These are phyloP conservation scores for Paracentrotus lividus DNA, from an alignment of 53 echinoderm and acorn worm genomes.

Conservation along the genomic window DNA sequence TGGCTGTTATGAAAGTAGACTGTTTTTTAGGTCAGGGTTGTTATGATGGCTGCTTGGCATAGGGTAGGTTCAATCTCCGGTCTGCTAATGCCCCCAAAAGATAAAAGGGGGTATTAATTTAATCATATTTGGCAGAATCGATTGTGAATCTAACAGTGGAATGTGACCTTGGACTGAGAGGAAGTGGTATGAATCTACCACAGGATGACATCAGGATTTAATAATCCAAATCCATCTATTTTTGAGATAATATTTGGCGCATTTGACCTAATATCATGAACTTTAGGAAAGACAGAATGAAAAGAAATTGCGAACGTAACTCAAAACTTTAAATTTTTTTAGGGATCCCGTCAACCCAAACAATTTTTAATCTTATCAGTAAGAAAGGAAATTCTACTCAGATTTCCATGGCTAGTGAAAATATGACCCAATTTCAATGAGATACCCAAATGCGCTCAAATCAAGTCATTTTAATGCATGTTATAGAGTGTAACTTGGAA, in stretches of 20 bases:
- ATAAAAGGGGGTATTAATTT: conserved; percentile 11
- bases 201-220: background rate
- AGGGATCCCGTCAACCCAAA: no score
- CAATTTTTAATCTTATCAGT: background rate
- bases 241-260: background rate
- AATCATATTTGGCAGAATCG: conserved; percentile 40
- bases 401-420: background rate
- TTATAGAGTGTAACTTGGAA: no score
- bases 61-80: conserved; percentile 53
- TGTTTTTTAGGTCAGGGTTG: conserved; percentile 15
- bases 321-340: no score
- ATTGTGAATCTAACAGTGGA: background rate
- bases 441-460: background rate
- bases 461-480: background rate
- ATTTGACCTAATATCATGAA: background rate
- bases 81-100: conserved; percentile 18
- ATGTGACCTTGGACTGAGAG: background rate
- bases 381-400: background rate
- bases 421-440: background rate
- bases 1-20: conserved; percentile 5
- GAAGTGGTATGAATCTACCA: conserved; percentile 4
- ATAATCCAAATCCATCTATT: background rate
- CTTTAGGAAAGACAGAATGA: background rate
- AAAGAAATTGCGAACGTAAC: no score
- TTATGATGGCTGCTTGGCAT: conserved; percentile 2